Evolutionary conservation across 2,797 vertebrate genomes (phyloP), one percentile per base, ranked within the genome.

Genomic region (Silurus lanzhouensis): DNA sequence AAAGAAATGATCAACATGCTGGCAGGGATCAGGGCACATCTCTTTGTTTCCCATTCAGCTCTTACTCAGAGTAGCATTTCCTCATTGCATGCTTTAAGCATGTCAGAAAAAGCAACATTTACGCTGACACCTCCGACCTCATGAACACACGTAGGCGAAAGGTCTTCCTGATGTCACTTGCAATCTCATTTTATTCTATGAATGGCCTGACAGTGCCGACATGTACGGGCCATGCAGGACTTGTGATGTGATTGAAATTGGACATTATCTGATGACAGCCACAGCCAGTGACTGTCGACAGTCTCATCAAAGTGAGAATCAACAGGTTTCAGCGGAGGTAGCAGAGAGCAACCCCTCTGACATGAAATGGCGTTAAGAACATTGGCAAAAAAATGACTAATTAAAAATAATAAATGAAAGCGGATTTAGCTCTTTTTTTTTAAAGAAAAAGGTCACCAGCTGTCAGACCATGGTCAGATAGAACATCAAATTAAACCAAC

Each of bases 1-100:
- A 75, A 76, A 85, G 70, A 63, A 84, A 74, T 80, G 88, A 91
- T 90, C 86, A 88, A 58, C 38, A 61, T 27, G 13, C 84, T 90
- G 91, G 88, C 91, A 91, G 88, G 88, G 92, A 91, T 86, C 86
- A 91, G 93, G 93, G 92, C 92, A 92, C 90, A 88, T n/a, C 89
- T 93, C 88, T 74, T 71, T 84, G 61, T 76, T 86, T 85, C 85
- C 63, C 61, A 84, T 80, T 82, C 61, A 27, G 83, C 66, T 55
- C 72, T 82, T 84, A 81, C 85, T 83, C 86, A 81, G 82, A 86
- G 82, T 77, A 89, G 90, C 86, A 78, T 90, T 91, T 89, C 93
- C 93, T 92, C 92, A 93, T 89, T 80, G 82, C 88, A 86, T 88
- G 86, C 88, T 90, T 92, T 91, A 27, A 91, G 92, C 90, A 90